Evolutionary conservation across 2,113 vertebrate genomes (phyloP), one percentile per base, ranked within the genome.

Genomic region (Pteruthius melanotis): DNA sequence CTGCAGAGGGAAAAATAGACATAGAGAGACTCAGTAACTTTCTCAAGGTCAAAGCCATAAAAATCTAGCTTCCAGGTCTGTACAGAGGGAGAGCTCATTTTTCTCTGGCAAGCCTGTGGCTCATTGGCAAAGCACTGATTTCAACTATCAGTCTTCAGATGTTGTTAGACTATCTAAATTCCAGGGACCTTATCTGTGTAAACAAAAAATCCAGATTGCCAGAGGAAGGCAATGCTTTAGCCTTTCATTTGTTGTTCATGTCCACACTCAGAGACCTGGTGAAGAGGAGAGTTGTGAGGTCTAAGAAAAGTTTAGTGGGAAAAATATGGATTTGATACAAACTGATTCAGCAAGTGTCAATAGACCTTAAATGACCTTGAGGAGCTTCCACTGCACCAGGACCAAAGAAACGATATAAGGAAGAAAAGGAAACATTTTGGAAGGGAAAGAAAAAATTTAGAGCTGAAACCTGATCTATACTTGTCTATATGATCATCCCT

Each of bases 41-140:
- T 90, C 49, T 76, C 87, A 94, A 87, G 91, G 94, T 96, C 81
- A 95, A 64, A 83, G 44, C 57, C 31, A 82, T 39, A 45, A 93
- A 91, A 91, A 65, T 35, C 80, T 82, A 86, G n/a, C 49, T 92
- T 75, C 70, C 37, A 61, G 59, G 57, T 37, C 0, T 2, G 42
- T 69, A 82, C 31, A 65, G 31, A 76, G 83, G 27, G 19, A 89
- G 35, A 69, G n/a, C 61, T 79, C 59, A 70, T 83, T 94, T 83
- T 83, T 24, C 40, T 79, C 53, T 82, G 61, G 84, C 40, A 79
- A 89, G 61, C 70, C 54, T 84, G 44, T 72, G 63, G 79, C 49
- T 76, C 33, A 44, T 20, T 94, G 89, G 91, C 37, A 83, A 87
- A 87, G 31, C 39, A 42, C 21, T 82, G 47, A 66, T 91, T 92